A percentile compares a stretch with the other conserved stretches of the same genome.
phyloP scores from a whole-genome alignment of 2,113 vertebrate species.

The Corynorhinus townsendii region DNA sequence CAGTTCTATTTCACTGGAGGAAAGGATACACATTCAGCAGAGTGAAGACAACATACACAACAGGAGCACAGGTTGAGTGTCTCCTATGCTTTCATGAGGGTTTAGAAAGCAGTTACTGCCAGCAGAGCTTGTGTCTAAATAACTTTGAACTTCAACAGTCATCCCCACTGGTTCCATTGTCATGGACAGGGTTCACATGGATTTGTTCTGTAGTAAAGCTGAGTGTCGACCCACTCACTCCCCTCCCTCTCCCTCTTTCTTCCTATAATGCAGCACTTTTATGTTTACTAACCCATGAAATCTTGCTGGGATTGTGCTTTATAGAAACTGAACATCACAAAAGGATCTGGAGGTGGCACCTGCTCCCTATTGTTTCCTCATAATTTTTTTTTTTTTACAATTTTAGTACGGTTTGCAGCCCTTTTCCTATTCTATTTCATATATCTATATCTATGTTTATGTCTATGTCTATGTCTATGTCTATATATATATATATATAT shows the following conservation, averaged over 20 bases:
- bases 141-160: neutral
- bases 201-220: neutral
- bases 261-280: neutral
- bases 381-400: neutral
- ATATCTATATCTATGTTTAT: too few species aligned
- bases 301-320: neutral
- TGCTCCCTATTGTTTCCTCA: neutral
- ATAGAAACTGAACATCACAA: neutral
- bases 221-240: neutral
- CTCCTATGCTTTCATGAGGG: neutral
- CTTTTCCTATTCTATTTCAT: neutral
- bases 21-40: neutral
- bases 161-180: neutral
- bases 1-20: constrained; percentile 87
- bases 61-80: neutral
- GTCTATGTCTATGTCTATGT: too few species aligned
- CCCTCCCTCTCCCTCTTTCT: neutral
- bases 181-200: too few species aligned
- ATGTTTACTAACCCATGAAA: neutral
- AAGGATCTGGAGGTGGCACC: neutral
- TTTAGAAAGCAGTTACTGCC: neutral
- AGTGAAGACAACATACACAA: neutral
- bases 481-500: too few species aligned
- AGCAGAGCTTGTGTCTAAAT: neutral
- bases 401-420: neutral